Base-by-base conservation (phyloP, 2,113 vertebrate genomes). In the Cyprinodon variegatus region DNA sequence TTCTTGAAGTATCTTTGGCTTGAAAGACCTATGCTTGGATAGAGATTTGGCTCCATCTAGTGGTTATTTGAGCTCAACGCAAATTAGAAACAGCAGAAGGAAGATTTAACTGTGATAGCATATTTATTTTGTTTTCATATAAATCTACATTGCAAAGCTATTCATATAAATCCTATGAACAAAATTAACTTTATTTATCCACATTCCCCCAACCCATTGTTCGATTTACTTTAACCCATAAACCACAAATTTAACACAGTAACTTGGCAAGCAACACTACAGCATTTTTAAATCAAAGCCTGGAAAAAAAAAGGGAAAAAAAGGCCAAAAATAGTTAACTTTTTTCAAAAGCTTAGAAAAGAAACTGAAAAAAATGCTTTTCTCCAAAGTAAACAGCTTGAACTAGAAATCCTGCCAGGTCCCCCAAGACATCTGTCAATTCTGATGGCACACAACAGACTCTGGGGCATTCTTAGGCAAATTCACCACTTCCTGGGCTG, bases 401-500 rank as follows among this genome's bases (percentile, higher is more conserved):
- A 81, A 63, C 61, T 48, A 74, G 65, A 82, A 61, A 75, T 70
- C 76, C 20, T 57, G 50, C 66, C 67, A 70, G 53, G 62, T 48
- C 73, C 66, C 78, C 76, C 12, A 13, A 46, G 76, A 41, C 65
- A 71, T 65, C 53, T 82, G 65, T 65, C 67, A 85, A 74, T 68
- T 63, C 60, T 41, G 74, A 85, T 68, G 77, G 43, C 46, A 77
- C 73, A 50, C 0, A 36, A 22, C 17, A 74, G 57, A 59, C 68
- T 70, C 65, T 9, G 59, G 79, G 65, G 17, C 12, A 1, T 60
- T 46, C 15, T 65, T 0, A 8, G 22, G 68, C 67, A 29, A 2
- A 20, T 79, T 96, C 93, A 98, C 90, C 83, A 96, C 91, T 97
- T 99, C 78, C 95, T 93, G 13, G 98, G 97, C 92, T 99, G 98